Conservation (phyloP, 2,797 vertebrate genomes). For the Tokudaia muenninki region DNA sequence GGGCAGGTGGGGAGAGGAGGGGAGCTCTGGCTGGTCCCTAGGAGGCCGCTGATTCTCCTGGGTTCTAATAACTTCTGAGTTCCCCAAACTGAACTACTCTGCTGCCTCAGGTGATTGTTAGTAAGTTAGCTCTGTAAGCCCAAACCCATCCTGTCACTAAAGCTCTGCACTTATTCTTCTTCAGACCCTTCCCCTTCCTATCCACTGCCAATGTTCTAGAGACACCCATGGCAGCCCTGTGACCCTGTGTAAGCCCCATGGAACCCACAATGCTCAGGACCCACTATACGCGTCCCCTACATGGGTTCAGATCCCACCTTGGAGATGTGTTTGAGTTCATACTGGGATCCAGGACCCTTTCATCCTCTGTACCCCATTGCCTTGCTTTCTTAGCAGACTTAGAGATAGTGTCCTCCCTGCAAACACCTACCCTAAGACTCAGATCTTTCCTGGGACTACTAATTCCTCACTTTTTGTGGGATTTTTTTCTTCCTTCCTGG, state of each 20-base stretch:
- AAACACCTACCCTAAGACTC: neutral
- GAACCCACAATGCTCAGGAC: neutral
- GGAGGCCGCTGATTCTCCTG: conserved; percentile 57
- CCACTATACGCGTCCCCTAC: neutral
- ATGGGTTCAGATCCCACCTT: neutral
- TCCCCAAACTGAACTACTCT: conserved; percentile 76
- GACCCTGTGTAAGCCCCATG: conserved; percentile 54
- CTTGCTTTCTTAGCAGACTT: conserved; percentile 43
- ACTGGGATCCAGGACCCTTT: neutral
- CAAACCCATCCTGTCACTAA: neutral
- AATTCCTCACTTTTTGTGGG: neutral
- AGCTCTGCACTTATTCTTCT: neutral
- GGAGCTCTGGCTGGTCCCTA: neutral
- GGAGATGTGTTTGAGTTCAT: neutral
- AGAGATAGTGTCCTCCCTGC: neutral
- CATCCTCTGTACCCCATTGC: neutral
- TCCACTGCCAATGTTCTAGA: conserved; percentile 32
- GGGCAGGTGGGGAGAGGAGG: too few relatives aligned
- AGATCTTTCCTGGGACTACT: neutral
- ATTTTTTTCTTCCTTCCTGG: neutral
- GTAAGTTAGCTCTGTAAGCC: neutral
- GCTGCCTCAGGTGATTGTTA: neutral
- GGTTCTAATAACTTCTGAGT: conserved; percentile 87
- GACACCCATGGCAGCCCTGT: conserved; percentile 12
- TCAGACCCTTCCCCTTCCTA: neutral